Evolutionary conservation across 2,797 vertebrate genomes (phyloP).

Genomic region (Amazonetta brasiliensis): DNA sequence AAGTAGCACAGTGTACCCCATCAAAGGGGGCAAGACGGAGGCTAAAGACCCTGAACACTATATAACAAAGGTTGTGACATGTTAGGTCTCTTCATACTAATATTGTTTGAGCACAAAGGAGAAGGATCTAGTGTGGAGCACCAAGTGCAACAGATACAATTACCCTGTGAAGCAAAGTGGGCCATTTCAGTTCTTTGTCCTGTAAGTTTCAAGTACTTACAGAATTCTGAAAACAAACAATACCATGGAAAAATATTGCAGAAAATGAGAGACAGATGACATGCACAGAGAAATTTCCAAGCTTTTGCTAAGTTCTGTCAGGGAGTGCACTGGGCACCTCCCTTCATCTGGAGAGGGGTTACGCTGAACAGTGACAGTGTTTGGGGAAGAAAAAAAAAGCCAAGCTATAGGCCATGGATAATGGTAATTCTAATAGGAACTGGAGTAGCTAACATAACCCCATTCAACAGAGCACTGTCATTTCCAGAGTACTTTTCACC

Average conservation of each 20-base stretch:
- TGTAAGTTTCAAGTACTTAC: neutral
- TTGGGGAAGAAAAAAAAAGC: neutral
- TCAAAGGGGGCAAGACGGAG: neutral
- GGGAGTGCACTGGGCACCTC: neutral
- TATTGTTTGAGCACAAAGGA: neutral
- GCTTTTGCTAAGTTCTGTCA: neutral
- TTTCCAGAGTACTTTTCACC: neutral
- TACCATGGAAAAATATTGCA: neutral
- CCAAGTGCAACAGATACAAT: neutral
- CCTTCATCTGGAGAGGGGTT: neutral
- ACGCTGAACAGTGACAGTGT: neutral
- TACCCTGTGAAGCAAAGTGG: neutral
- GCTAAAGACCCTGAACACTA: neutral
- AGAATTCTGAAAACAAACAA: neutral
- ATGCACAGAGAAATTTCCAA: neutral
- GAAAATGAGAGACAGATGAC: neutral
- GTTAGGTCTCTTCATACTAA: neutral
- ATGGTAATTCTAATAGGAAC: fast-evolving
- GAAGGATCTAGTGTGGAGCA: neutral
- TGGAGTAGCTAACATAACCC: neutral
- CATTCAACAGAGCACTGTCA: neutral
- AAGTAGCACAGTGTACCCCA: neutral
- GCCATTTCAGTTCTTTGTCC: neutral
- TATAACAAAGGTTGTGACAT: neutral
- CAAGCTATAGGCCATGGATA: neutral